phyloP scores from a whole-genome alignment of 2,113 vertebrate genomes.

The Morone chrysops region DNA sequence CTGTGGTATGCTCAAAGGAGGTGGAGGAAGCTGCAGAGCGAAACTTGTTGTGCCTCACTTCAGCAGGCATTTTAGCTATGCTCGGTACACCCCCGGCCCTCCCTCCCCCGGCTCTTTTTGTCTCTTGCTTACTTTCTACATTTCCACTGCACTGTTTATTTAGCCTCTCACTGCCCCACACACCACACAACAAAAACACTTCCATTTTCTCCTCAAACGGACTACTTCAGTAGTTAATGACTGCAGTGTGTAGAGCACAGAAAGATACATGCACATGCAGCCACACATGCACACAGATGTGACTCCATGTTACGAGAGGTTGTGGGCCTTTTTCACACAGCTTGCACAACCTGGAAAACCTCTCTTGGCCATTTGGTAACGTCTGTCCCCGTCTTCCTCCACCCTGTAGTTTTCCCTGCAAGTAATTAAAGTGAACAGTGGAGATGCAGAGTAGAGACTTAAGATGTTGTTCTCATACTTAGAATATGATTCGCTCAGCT shows the following conservation, averaged over 20 bases:
- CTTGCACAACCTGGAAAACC: constrained; percentile 30
- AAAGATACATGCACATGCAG: not conserved
- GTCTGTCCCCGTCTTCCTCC: constrained; percentile 26
- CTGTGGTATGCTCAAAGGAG: constrained; percentile 29
- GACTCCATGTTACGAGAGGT: not conserved
- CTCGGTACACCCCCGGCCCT: not conserved
- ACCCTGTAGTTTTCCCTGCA: constrained; percentile 20
- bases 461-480: constrained; percentile 45
- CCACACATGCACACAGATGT: not conserved
- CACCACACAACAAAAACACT: constrained; percentile 13
- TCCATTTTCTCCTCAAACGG: not conserved
- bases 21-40: constrained; percentile 44
- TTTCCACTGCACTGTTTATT: constrained; percentile 38
- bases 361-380: not conserved
- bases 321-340: constrained; percentile 7
- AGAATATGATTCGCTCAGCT: constrained; percentile 47
- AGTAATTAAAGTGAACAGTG: constrained; percentile 47
- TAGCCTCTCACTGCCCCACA: not conserved
- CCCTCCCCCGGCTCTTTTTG: not conserved
- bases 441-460: constrained; percentile 22
- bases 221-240: constrained; percentile 2
- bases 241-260: not conserved
- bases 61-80: constrained; percentile 62
- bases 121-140: constrained; percentile 41
- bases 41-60: constrained; percentile 48